Conservation (phyloP, 2,797 vertebrate genomes). For the Lithobates pipiens region DNA sequence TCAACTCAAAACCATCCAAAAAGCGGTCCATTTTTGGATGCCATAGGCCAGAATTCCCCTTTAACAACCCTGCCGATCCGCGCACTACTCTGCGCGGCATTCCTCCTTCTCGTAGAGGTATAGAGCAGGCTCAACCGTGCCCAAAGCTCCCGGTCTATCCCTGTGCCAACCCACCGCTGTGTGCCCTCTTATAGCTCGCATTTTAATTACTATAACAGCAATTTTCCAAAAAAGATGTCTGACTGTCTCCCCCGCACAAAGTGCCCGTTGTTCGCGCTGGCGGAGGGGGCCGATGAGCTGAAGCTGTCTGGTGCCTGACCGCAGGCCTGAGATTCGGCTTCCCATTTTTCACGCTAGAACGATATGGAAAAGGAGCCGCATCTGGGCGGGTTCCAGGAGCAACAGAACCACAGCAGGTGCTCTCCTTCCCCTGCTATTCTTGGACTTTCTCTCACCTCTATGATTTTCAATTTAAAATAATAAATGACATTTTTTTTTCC, state of each 20-base stretch:
- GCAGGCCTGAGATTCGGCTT: slow-evolving; percentile 38
- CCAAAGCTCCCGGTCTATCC: slow-evolving; percentile 35
- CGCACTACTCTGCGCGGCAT: too few species aligned
- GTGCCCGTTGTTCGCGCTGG: slow-evolving; percentile 25
- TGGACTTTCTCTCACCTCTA: slow-evolving; percentile 44
- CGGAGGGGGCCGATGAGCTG: slow-evolving; percentile 21
- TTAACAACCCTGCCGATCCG: too few species aligned
- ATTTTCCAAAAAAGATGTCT: slow-evolving; percentile 31
- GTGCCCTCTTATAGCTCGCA: slow-evolving; percentile 19
- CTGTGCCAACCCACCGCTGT: not conserved
- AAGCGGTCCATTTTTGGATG: too few species aligned
- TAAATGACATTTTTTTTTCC: slow-evolving; percentile 37
- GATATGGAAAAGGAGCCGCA: slow-evolving; percentile 50
- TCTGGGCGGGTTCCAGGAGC: slow-evolving; percentile 44
- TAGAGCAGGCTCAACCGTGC: slow-evolving; percentile 1
- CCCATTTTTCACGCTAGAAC: slow-evolving; percentile 45
- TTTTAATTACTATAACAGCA: slow-evolving; percentile 37
- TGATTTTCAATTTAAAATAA: slow-evolving; percentile 52
- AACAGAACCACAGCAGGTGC: slow-evolving; percentile 52
- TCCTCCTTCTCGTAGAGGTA: not conserved
- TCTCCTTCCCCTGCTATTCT: slow-evolving; percentile 43
- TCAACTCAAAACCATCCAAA: too few species aligned
- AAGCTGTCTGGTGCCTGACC: slow-evolving; percentile 43
- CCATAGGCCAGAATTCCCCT: too few species aligned
- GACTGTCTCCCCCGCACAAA: slow-evolving; percentile 10